These are phyloP conservation scores for Poliocrania exsul DNA, from an alignment of 2,797 vertebrate genomes.

Conservation along the genomic window DNA sequence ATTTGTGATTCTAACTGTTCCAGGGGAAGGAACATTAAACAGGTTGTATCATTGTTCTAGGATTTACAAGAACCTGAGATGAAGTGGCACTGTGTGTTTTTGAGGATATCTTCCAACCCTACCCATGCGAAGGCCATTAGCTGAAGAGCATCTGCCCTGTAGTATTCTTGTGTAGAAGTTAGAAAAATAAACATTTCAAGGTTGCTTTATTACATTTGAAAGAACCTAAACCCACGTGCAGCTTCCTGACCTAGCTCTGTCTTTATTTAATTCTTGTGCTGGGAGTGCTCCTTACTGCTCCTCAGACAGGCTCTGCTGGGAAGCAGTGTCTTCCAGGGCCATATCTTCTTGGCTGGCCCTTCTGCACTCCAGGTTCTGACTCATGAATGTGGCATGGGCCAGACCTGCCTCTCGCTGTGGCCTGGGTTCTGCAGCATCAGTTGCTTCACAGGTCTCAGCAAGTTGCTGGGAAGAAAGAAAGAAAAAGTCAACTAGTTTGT, in stretches of 20 bases:
- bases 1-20: not conserved
- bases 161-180: not conserved
- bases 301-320: slow-evolving; percentile 79
- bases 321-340: slow-evolving; percentile 78
- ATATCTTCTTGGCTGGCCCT: slow-evolving; percentile 81
- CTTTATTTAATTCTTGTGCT: not conserved
- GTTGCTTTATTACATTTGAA: slow-evolving; percentile 19
- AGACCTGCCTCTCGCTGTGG: slow-evolving; percentile 11
- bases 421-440: slow-evolving; percentile 69
- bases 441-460: slow-evolving; percentile 85
- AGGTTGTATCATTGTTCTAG: not conserved
- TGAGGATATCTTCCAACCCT: slow-evolving; percentile 9
- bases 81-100: slow-evolving; percentile 21
- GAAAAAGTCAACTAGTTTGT: not conserved
- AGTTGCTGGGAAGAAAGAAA: slow-evolving; percentile 79
- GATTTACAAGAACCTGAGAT: slow-evolving; percentile 72
- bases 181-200: slow-evolving; percentile 64
- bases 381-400: slow-evolving; percentile 67
- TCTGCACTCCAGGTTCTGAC: slow-evolving; percentile 63
- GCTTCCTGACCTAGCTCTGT: not conserved
- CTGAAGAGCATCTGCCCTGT: not conserved
- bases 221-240: not conserved
- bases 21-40: not conserved
- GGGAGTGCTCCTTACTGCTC: slow-evolving; percentile 54
- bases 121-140: not conserved